Conservation (phyloP, 2,113 vertebrate genomes). For the Salvator merianae region DNA sequence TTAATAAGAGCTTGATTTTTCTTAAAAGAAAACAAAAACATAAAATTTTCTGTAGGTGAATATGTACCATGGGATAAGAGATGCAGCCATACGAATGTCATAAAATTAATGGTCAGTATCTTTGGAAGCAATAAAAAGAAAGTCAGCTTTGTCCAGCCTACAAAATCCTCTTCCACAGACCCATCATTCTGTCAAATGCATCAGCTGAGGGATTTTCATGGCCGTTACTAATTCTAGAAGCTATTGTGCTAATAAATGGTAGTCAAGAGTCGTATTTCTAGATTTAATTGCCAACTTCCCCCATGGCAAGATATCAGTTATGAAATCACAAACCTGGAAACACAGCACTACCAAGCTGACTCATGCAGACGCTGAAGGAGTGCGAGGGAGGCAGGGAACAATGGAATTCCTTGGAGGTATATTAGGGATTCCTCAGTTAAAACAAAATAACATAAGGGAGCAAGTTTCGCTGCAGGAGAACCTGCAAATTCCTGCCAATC, state of each 20-base stretch:
- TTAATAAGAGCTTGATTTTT: rapidly evolving
- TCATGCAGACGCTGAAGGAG: neutral
- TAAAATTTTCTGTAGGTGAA: neutral
- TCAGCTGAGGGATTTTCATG: neutral
- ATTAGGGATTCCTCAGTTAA: neutral
- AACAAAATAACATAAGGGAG: neutral
- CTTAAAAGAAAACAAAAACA: neutral
- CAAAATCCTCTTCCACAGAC: neutral
- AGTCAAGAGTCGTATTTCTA: neutral
- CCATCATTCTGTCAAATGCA: constrained; percentile 23
- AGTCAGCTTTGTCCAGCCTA: constrained; percentile 14
- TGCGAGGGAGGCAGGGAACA: neutral
- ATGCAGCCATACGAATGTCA: constrained; percentile 11
- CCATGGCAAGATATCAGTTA: constrained; percentile 5
- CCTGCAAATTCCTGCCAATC: too few relatives aligned
- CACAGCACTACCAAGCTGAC: neutral
- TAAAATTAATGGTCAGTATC: constrained; percentile 21
- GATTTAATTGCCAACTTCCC: neutral
- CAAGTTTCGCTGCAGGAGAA: neutral
- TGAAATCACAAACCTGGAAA: neutral
- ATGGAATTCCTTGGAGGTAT: neutral
- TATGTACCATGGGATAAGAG: neutral
- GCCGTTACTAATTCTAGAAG: constrained; percentile 33
- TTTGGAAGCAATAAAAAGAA: constrained; percentile 14
- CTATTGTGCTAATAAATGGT: constrained; percentile 11